Percentiles rank a stretch among this genome's conserved stretches.
Evolutionary conservation across 2,113 vertebrate species (phyloP).

Genomic region (Todiramphus saurophagus): DNA sequence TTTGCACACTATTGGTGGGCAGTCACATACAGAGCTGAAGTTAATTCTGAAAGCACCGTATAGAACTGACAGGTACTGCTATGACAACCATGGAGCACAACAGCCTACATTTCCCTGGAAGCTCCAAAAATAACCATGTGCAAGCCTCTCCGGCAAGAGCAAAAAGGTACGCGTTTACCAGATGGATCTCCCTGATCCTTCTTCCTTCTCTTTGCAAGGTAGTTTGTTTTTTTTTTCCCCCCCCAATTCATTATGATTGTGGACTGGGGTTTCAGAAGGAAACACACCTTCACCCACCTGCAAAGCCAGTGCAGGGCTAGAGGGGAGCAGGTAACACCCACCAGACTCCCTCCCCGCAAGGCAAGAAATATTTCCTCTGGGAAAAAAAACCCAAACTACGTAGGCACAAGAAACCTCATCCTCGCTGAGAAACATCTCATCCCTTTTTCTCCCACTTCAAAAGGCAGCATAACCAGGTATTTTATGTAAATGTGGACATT

Average conservation of each 20-base stretch:
- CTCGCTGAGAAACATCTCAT: not conserved
- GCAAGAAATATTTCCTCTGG: not conserved
- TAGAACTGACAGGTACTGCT: slow-evolving; percentile 45
- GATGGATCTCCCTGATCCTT: accelerated
- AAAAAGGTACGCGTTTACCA: not conserved
- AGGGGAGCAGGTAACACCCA: not conserved
- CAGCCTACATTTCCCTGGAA: not conserved
- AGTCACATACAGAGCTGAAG: not conserved
- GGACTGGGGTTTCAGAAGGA: not conserved
- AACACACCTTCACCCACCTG: not conserved
- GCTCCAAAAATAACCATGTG: slow-evolving; percentile 12
- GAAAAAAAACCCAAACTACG: not conserved
- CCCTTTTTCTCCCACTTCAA: not conserved
- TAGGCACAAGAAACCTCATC: not conserved
- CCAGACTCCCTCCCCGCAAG: not conserved
- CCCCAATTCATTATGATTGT: not conserved
- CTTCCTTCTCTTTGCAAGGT: not conserved
- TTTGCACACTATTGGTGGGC: not conserved
- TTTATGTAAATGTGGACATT: slow-evolving; percentile 59
- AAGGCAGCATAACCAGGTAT: slow-evolving; percentile 30
- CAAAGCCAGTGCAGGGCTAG: not conserved
- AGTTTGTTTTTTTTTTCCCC: not conserved
- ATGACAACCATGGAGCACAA: not conserved
- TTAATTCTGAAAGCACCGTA: not conserved
- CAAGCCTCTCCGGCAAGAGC: not conserved